Percentiles rank a stretch among this genome's conserved stretches.
These are phyloP conservation scores for Drosophila mayaguana DNA, from an alignment of 2,888 invertebrate genomes.

Conservation along the genomic window DNA sequence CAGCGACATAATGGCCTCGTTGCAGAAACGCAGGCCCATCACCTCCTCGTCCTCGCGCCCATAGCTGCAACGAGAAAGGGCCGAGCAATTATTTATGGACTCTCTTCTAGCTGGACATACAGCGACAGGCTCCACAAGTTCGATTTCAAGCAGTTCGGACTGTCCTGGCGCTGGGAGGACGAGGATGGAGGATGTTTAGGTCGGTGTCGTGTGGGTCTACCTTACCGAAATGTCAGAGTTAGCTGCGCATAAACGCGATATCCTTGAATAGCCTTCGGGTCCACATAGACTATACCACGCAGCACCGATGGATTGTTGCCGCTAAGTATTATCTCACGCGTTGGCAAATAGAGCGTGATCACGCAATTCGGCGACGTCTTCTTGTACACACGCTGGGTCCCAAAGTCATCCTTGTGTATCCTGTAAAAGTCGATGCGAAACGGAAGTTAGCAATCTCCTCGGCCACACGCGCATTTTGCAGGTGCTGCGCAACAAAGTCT, in stretches of 20 bases:
- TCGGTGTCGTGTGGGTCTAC: background rate
- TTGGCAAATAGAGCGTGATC: constrained; percentile 92
- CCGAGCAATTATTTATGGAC: constrained; percentile 34
- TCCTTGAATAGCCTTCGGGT: constrained; percentile 92
- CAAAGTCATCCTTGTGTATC: constrained; percentile 77
- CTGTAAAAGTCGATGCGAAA: constrained; percentile 35
- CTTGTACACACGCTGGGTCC: constrained; percentile 90
- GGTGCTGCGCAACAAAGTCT: constrained; percentile 8
- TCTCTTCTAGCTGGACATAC: constrained; percentile 4
- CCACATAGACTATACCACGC: constrained; percentile 96
- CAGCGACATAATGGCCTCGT: constrained; percentile 97
- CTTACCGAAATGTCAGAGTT: constrained; percentile 95
- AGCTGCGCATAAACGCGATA: constrained; percentile 94
- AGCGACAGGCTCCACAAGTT: constrained; percentile 18
- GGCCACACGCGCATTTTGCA: background rate
- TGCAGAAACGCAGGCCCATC: constrained; percentile 98
- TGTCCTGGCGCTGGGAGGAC: background rate
- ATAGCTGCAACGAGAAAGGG: constrained; percentile 87
- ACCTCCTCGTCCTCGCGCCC: constrained; percentile 99
- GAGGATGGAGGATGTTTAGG: background rate
- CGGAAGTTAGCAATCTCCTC: background rate
- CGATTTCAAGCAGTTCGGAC: constrained; percentile 21
- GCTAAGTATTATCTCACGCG: constrained; percentile 92
- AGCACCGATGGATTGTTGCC: constrained; percentile 91
- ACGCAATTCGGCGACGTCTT: constrained; percentile 95